Evolutionary conservation across 2,797 vertebrate species (phyloP), one percentile per base, ranked within the genome.

Genomic region (Melanotaenia maccullochi): DNA sequence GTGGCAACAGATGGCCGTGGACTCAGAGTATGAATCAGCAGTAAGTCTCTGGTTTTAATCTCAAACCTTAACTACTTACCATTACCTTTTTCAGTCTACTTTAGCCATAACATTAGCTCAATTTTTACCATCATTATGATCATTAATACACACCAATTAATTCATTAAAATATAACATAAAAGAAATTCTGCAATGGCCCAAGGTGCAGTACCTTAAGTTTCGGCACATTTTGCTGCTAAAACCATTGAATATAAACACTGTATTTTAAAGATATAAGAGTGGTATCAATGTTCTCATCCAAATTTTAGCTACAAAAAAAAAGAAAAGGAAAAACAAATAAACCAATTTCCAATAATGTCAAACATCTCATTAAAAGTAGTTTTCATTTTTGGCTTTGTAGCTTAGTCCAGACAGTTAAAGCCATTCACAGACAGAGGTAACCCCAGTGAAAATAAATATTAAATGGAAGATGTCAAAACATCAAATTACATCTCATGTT

Each of bases 401-500:
- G 78, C 76, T 78, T 68, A 70, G 70, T 86, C 75, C 76, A 83
- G 60, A 69, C 62, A 76, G 55, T 74, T 70, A 86, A 83, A 85
- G 68, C 72, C 49, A 52, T 90, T 90, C 86, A 91, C 88, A 88
- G 77, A 86, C 80, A 83, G 78, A 85, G 76, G 77, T 76, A 74
- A 69, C 71, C 35, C 71, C 35, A 59, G 63, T 65, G 65, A 82
- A 68, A 87, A 87, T 83, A 88, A 89, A 87, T 84, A 86, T 65
- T 54, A 61, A 78, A 76, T 78, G 60, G 64, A 86, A 76, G 57
- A 89, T 80, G 75, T 51, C 78, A 70, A 85, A 85, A 85, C 18
- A 0, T 64, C 76, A 63, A 69, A 32, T 55, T 56, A 56, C 28
- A 76, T 78, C 66, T 79, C 68, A 71, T 84, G 79, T 87, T 86